Evolutionary conservation across 2,113 vertebrate genomes (phyloP).

Genomic region (Leucoraja erinaceus): DNA sequence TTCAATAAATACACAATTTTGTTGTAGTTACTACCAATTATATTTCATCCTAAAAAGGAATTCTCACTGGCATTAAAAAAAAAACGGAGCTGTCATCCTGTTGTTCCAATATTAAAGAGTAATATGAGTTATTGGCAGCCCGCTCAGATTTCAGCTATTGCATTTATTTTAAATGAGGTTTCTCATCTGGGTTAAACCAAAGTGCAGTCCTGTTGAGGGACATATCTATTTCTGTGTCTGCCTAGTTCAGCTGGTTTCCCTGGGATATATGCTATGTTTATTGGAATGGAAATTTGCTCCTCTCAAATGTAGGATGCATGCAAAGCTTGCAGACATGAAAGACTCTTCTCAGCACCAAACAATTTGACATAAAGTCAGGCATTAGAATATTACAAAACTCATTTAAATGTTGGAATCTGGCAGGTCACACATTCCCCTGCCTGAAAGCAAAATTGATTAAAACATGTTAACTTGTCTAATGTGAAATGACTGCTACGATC

Average conservation of each 20-base stretch:
- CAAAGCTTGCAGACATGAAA: background rate
- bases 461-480: constrained; percentile 4
- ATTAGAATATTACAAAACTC: background rate
- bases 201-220: background rate
- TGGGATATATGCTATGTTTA: background rate
- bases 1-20: background rate
- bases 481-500: background rate
- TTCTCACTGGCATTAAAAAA: background rate
- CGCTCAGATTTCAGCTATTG: background rate
- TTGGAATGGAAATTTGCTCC: background rate
- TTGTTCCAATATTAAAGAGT: background rate
- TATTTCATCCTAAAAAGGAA: background rate
- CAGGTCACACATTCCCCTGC: background rate
- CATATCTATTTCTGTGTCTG: background rate
- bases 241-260: background rate
- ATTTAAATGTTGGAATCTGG: constrained; percentile 17
- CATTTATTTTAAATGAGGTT: background rate
- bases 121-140: background rate
- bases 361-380: background rate
- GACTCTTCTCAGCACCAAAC: background rate
- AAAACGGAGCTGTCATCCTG: background rate
- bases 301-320: background rate
- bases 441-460: constrained; percentile 17
- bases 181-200: background rate
- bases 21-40: background rate